A percentile compares a stretch with the other conserved stretches of the same genome.
Conservation (phyloP, 64 coral and sea anemone species). For the Cladopsammia gracilis region DNA sequence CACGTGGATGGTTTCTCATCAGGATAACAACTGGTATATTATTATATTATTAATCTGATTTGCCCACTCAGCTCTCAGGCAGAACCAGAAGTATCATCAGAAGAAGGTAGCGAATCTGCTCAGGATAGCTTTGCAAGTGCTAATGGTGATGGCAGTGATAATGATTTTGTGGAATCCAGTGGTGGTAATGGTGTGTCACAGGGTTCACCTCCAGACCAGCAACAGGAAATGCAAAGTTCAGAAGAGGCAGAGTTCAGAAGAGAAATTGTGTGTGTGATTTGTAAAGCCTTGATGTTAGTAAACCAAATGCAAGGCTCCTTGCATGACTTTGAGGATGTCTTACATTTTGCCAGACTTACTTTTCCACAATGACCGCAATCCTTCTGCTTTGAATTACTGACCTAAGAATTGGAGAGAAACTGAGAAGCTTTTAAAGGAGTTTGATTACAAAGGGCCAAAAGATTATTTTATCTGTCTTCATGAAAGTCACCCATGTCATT, state of each 20-base stretch:
- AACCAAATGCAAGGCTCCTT: constrained; percentile 27
- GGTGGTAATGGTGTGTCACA: neutral
- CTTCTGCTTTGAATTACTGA: neutral
- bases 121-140: too few species aligned
- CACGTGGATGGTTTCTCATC: too few species aligned
- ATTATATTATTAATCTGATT: too few species aligned
- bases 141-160: too few species aligned
- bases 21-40: too few species aligned
- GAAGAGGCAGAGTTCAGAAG: neutral
- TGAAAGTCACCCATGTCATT: neutral
- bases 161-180: neutral
- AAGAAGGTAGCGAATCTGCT: too few species aligned
- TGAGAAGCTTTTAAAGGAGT: constrained; percentile 15
- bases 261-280: constrained; percentile 36
- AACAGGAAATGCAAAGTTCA: neutral
- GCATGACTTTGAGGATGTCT: constrained; percentile 42
- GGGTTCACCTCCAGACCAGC: neutral
- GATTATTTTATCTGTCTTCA: constrained; percentile 3
- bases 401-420: constrained; percentile 46
- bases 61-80: too few species aligned
- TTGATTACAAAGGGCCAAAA: constrained; percentile 24
- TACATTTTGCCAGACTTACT: constrained; percentile 26
- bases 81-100: too few species aligned
- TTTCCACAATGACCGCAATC: neutral
- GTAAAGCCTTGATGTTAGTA: constrained; percentile 22